Percentiles rank a stretch among this genome's conserved stretches.
Conservation (phyloP, 53 echinoderm and acorn worm species). For the Hippasteria phrygiana region DNA sequence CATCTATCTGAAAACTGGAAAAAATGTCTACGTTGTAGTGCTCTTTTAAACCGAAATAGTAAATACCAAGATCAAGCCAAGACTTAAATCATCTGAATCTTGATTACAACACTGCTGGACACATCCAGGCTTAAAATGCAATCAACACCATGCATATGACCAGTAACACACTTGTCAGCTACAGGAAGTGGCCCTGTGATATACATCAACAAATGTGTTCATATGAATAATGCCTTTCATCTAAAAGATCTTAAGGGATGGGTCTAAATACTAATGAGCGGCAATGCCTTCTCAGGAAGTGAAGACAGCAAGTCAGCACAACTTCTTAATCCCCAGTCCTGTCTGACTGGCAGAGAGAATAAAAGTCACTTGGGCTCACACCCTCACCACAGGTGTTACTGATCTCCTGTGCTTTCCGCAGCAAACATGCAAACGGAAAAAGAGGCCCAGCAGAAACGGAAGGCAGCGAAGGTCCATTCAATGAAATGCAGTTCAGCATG, state of each 20-base stretch:
- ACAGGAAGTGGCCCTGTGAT: constrained; percentile 24
- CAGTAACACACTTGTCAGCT: constrained; percentile 13
- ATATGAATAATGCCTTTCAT: background rate
- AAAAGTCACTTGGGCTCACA: constrained; percentile 24
- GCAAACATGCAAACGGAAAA: constrained; percentile 5
- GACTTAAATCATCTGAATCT: background rate
- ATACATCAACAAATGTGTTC: constrained; percentile 29
- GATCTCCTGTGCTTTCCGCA: background rate
- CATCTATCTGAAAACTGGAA: too few relatives aligned
- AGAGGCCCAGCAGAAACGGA: constrained; percentile 7
- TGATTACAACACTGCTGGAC: background rate
- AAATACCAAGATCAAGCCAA: background rate
- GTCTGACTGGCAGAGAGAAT: constrained; percentile 31
- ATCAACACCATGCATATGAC: background rate
- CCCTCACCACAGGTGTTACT: constrained; percentile 12
- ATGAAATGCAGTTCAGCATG: background rate
- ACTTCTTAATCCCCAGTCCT: constrained; percentile 21
- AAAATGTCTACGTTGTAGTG: too few relatives aligned
- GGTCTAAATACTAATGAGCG: constrained; percentile 31
- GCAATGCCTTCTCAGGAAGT: constrained; percentile 54
- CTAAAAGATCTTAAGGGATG: constrained; percentile 10
- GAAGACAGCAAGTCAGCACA: constrained; percentile 37
- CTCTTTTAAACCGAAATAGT: too few relatives aligned
- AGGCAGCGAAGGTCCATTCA: background rate
- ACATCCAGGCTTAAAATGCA: background rate